Evolutionary conservation across 2,113 vertebrate species (phyloP).

Genomic region (Malaclemys terrapin): DNA sequence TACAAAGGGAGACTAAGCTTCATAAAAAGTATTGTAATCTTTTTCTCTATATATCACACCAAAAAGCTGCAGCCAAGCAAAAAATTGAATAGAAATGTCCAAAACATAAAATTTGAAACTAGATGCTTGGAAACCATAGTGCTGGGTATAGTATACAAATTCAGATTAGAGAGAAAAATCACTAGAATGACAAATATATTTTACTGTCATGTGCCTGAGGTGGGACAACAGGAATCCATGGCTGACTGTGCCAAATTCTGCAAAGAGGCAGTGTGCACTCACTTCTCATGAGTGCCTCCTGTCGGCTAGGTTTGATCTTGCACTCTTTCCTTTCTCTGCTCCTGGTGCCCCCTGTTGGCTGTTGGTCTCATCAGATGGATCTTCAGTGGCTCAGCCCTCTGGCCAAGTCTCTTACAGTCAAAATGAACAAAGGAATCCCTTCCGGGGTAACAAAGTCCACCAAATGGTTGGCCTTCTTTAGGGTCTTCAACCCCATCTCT

Average conservation of each 20-base stretch:
- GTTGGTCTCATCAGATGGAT: too few species aligned
- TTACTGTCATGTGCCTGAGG: rapidly evolving
- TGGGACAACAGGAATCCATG: neutral
- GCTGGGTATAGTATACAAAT: neutral
- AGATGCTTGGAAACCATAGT: neutral
- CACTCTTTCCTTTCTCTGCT: neutral
- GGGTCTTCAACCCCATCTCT: neutral
- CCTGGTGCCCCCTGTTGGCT: neutral
- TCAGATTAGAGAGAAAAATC: neutral
- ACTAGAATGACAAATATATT: neutral
- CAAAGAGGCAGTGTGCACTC: neutral
- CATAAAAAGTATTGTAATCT: neutral
- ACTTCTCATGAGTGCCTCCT: neutral
- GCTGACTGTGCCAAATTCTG: neutral
- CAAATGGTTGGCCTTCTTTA: too few species aligned
- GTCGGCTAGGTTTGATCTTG: neutral
- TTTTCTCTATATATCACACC: neutral
- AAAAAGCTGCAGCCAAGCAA: neutral
- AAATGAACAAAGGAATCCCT: neutral
- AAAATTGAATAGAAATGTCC: neutral
- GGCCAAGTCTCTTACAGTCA: neutral
- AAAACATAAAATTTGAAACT: neutral
- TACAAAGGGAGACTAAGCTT: neutral
- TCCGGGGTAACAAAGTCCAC: neutral
- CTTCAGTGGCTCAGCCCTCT: neutral